Evolutionary conservation across 2,888 invertebrate species (phyloP), one percentile per base, ranked within the genome.

Genomic region (Ichneumoninae sp.): DNA sequence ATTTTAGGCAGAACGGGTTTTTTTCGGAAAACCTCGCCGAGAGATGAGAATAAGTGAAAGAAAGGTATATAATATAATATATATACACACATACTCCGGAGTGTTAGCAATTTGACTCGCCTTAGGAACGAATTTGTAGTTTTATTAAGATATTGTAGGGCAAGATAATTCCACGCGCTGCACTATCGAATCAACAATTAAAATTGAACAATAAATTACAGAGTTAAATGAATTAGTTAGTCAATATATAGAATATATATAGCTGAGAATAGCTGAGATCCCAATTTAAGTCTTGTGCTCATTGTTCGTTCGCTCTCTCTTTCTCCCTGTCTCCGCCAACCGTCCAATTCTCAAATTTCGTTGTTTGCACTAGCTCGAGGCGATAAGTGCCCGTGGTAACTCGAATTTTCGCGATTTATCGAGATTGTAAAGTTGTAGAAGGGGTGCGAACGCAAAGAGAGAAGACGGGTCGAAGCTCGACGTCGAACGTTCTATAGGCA

Each of bases 391-490:
- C 22, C 22, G 26, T n/a, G 33, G 60, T 33, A 52, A 60, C 78
- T 57, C 50, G 74, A 75, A 79, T 74, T 70, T 77, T 60, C 47
- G 47, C 65, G 75, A 79, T 82, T 78, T 82, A 82, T 78, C 70
- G 79, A 79, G 83, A 83, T 83, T 83, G 83, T 62, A 79, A 82
- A 65, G 8, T 71, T 76, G 77, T 65, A 68, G 16, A 71, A 54
- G 62, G 52, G 30, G 40, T 44, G 54, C 16, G 30, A 72, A 26
- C 40, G 26, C 19, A 33, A 26, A 16, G 16, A 36, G 10, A 52
- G 52, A n/a, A 4, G 33, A 13, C 19, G 44, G 30, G 26, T 30
- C 30, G 74, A 74, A 26, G 26, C 71, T 40, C 40, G 40, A 62
- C 57, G 47, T 47, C 47, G 74, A 62, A 47, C 33, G 47, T 74